These are phyloP conservation scores for Pegoplata infirma DNA, from an alignment of 2,888 invertebrate genomes.

Conservation along the genomic window DNA sequence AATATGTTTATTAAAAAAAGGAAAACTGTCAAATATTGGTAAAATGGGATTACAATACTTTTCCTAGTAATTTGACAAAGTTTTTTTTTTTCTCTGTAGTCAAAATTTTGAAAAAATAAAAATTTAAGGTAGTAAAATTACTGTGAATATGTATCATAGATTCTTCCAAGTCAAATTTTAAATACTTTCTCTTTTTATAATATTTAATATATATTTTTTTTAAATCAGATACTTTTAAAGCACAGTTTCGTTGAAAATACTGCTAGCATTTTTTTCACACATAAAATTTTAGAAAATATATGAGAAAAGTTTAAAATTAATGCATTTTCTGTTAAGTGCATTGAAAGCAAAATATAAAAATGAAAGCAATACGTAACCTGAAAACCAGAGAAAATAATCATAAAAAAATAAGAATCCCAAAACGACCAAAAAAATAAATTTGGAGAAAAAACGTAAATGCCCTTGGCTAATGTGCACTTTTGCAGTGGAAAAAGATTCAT, in stretches of 20 bases:
- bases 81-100: no score
- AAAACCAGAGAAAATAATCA: constrained; percentile 36
- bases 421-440: constrained; percentile 24
- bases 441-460: constrained; percentile 40
- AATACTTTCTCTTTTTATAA: no score
- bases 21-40: no score
- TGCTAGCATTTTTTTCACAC: constrained; percentile 29
- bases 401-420: constrained; percentile 44
- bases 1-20: no score
- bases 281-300: constrained; percentile 46
- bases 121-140: no score
- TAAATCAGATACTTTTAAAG: no score
- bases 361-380: constrained; percentile 29
- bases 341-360: constrained; percentile 51
- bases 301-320: constrained; percentile 61
- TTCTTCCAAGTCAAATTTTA: no score
- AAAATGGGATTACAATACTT: no score
- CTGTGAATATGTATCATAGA: no score
- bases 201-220: no score
- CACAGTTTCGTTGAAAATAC: not conserved
- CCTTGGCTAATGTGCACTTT: constrained; percentile 61
- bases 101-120: no score
- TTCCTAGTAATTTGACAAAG: no score
- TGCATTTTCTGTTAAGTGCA: constrained; percentile 59
- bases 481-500: constrained; percentile 41